Percentiles rank a stretch among this genome's conserved stretches.
These are phyloP conservation scores for Poicephalus meyeri DNA, from an alignment of 2,113 vertebrate species.

Conservation along the genomic window DNA sequence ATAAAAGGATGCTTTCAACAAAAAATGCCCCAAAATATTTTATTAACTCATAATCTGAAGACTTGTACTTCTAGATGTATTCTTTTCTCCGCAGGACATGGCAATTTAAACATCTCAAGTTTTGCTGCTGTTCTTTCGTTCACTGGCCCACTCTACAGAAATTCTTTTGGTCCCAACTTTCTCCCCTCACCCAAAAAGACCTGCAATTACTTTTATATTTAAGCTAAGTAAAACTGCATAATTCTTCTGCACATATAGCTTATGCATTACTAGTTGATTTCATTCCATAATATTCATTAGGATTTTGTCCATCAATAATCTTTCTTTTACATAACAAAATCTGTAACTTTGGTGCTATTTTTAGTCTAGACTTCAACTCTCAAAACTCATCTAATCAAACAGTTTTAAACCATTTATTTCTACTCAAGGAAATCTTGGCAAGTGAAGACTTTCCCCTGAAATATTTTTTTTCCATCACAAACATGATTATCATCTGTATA, in stretches of 20 bases:
- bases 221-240: not conserved
- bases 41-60: not conserved
- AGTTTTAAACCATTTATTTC: not conserved
- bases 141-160: not conserved
- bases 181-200: not conserved
- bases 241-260: not conserved
- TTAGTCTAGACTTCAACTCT: not conserved
- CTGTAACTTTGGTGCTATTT: not conserved
- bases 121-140: not conserved
- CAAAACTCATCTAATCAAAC: not conserved
- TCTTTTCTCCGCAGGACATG: not conserved
- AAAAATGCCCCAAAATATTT: not conserved
- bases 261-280: not conserved
- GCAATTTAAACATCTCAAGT: not conserved
- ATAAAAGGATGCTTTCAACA: not conserved
- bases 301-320: not conserved
- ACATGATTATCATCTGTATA: not conserved
- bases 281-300: not conserved
- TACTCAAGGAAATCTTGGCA: not conserved
- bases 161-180: not conserved
- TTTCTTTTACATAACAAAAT: not conserved
- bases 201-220: not conserved
- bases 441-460: not conserved
- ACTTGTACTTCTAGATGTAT: not conserved
- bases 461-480: accelerated